phyloP scores from a whole-genome alignment of 2,113 vertebrate species.

The Bathybates hornii region DNA sequence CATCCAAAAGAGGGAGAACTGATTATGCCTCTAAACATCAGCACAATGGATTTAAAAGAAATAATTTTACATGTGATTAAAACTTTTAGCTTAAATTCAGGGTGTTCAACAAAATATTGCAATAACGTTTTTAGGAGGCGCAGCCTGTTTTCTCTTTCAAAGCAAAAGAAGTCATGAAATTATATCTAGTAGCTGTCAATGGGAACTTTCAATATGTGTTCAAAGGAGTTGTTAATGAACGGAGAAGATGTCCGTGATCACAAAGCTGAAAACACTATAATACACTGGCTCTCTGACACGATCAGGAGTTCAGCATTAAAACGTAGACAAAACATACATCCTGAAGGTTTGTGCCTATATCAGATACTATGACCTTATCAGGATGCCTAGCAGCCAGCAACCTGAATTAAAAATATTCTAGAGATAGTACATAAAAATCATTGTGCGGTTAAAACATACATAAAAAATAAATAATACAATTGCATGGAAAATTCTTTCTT shows the following conservation, averaged over 20 bases:
- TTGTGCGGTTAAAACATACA: not conserved
- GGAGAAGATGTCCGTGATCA: not conserved
- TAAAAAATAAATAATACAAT: not conserved
- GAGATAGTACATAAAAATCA: not conserved
- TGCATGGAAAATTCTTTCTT: not conserved
- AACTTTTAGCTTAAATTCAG: not conserved
- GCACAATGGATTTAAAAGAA: not conserved
- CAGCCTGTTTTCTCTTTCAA: not conserved
- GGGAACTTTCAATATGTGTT: not conserved
- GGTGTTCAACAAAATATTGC: not conserved
- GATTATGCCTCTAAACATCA: not conserved
- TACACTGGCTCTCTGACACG: not conserved
- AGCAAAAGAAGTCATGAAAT: not conserved
- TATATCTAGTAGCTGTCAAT: not conserved
- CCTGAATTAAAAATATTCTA: not conserved
- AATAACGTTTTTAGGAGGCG: not conserved
- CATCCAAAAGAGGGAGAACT: not conserved
- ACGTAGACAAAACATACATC: not conserved
- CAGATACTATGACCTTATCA: not conserved
- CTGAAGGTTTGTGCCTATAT: not conserved
- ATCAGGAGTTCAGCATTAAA: not conserved
- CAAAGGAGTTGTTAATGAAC: not conserved
- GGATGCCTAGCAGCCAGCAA: not conserved
- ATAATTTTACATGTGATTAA: not conserved
- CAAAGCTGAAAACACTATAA: not conserved